These are phyloP conservation scores for Oreochromis grahami DNA, from an alignment of 2,797 vertebrate genomes.

Conservation along the genomic window DNA sequence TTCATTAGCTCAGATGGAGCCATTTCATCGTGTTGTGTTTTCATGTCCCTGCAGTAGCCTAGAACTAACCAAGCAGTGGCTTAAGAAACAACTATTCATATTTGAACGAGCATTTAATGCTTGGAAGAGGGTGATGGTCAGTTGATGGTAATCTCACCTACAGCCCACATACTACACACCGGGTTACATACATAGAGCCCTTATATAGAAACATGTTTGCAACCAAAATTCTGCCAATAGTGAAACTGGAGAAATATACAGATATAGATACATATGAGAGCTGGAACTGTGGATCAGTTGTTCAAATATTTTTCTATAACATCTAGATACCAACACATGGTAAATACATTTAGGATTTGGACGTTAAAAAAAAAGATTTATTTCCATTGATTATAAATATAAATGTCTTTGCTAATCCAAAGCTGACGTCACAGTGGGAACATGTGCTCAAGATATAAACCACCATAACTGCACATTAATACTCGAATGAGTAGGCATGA, in stretches of 20 bases:
- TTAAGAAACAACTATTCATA: rapidly evolving
- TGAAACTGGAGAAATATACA: not conserved
- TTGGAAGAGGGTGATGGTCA: not conserved
- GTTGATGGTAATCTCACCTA: not conserved
- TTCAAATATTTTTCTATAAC: rapidly evolving
- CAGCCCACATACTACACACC: rapidly evolving
- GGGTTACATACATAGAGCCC: rapidly evolving
- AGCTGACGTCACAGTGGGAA: not conserved
- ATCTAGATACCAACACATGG: not conserved
- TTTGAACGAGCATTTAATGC: not conserved
- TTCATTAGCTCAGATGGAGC: not conserved
- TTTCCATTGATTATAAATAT: not conserved
- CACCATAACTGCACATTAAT: not conserved
- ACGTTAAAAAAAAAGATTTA: not conserved
- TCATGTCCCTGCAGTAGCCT: not conserved
- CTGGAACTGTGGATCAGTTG: not conserved
- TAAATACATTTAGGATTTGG: rapidly evolving
- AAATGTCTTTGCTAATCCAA: not conserved
- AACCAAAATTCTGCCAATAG: not conserved
- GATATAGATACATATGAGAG: no score
- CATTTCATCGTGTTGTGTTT: not conserved
- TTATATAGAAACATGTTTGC: not conserved
- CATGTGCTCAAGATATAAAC: rapidly evolving
- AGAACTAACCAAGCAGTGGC: not conserved
- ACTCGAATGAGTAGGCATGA: not conserved